Conservation (phyloP, 2,113 vertebrate genomes). For the Paralichthys olivaceus region DNA sequence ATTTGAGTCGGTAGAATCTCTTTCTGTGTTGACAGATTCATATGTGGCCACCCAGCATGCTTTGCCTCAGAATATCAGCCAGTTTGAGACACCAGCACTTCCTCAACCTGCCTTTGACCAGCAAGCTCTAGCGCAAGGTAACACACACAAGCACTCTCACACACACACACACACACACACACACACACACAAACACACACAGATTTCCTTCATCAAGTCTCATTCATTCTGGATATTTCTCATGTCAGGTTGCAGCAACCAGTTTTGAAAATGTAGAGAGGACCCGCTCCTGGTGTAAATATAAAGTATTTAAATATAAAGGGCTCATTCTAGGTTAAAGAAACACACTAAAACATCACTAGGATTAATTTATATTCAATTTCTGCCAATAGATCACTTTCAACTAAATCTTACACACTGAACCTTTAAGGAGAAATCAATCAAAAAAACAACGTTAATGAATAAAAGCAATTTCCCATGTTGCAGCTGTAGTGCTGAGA, state of each 20-base stretch:
- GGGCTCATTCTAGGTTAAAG: too few relatives aligned
- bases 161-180: background rate
- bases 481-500: background rate
- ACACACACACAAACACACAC: too few relatives aligned
- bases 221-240: too few relatives aligned
- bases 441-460: background rate
- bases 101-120: slow-evolving; percentile 91
- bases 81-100: slow-evolving; percentile 87
- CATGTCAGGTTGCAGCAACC: too few relatives aligned
- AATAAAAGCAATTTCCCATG: background rate
- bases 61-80: slow-evolving; percentile 89
- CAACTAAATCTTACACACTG: too few relatives aligned
- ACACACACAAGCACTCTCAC: background rate
- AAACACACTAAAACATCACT: too few relatives aligned
- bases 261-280: too few relatives aligned
- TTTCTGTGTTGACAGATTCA: slow-evolving; percentile 80
- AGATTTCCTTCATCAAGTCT: too few relatives aligned
- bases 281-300: too few relatives aligned
- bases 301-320: too few relatives aligned
- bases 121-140: slow-evolving; percentile 91
- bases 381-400: too few relatives aligned
- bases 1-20: background rate
- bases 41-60: slow-evolving; percentile 89
- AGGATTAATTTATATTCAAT: too few relatives aligned
- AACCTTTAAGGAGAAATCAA: background rate